These are phyloP conservation scores for Acrossocheilus wenchowensis DNA, from an alignment of 2,797 vertebrate genomes.

Conservation along the genomic window DNA sequence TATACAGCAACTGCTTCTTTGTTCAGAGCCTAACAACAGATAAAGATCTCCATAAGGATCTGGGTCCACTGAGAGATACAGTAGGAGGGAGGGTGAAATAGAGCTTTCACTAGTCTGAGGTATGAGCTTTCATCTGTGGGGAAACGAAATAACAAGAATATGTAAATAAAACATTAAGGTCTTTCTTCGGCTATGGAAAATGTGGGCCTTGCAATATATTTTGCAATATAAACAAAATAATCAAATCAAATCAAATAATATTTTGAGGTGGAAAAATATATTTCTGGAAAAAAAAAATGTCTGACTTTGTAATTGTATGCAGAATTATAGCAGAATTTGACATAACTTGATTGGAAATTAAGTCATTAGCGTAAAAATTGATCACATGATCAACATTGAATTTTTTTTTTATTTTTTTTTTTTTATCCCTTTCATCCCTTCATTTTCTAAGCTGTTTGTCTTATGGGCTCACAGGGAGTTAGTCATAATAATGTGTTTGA, in stretches of 20 bases:
- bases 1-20: slow-evolving; percentile 41
- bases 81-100: slow-evolving; percentile 14
- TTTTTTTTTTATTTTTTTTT: not conserved
- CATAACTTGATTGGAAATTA: not conserved
- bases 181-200: not conserved
- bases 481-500: not conserved
- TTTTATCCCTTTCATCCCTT: not conserved
- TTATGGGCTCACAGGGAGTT: not conserved
- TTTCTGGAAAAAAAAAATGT: too few relatives aligned
- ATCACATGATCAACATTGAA: not conserved
- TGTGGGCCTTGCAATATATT: not conserved
- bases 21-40: slow-evolving; percentile 44
- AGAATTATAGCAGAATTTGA: not conserved
- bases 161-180: not conserved
- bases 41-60: slow-evolving; percentile 47
- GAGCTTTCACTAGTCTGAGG: not conserved
- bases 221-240: not conserved
- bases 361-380: not conserved
- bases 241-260: too few relatives aligned
- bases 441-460: not conserved
- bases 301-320: not conserved
- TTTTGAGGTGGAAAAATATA: not conserved
- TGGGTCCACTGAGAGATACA: slow-evolving; percentile 43
- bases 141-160: slow-evolving; percentile 2
- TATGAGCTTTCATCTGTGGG: not conserved